These are phyloP conservation scores for Solenopsis fugax DNA, from an alignment of 1,140 invertebrate species.

Conservation along the genomic window DNA sequence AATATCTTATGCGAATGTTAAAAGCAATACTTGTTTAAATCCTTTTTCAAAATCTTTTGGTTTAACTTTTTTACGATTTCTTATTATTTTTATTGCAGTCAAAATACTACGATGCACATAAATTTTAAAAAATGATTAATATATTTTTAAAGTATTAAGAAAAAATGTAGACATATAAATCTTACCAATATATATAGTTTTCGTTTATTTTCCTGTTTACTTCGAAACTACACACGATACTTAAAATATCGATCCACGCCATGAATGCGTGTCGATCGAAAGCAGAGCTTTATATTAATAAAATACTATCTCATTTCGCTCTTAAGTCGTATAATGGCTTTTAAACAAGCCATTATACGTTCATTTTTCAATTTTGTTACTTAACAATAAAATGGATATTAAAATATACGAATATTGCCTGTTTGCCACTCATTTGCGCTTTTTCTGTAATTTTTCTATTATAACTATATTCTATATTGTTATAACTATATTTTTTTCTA, in stretches of 20 bases:
- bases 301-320: conserved; percentile 1
- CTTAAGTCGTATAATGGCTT: background rate
- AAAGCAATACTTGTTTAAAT: background rate
- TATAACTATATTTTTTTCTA: background rate
- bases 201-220: conserved; percentile 15
- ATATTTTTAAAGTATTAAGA: conserved; percentile 1
- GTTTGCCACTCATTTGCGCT: background rate
- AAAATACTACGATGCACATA: background rate
- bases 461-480: background rate
- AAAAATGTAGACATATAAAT: background rate
- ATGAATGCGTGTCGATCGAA: conserved; percentile 1
- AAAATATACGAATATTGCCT: background rate
- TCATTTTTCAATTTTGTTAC: background rate
- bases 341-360: too few relatives aligned
- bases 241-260: conserved; percentile 14
- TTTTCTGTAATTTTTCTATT: background rate
- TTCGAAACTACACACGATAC: conserved; percentile 29
- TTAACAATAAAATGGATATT: background rate
- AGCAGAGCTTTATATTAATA: conserved; percentile 6
- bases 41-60: background rate
- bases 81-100: conserved; percentile 1
- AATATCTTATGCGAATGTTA: conserved; percentile 5
- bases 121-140: conserved; percentile 28
- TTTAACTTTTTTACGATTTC: background rate
- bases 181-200: background rate